A percentile compares a stretch with the other conserved stretches of the same genome.
These are phyloP conservation scores for Numenius arquata DNA, from an alignment of 2,113 vertebrate species.

Conservation along the genomic window DNA sequence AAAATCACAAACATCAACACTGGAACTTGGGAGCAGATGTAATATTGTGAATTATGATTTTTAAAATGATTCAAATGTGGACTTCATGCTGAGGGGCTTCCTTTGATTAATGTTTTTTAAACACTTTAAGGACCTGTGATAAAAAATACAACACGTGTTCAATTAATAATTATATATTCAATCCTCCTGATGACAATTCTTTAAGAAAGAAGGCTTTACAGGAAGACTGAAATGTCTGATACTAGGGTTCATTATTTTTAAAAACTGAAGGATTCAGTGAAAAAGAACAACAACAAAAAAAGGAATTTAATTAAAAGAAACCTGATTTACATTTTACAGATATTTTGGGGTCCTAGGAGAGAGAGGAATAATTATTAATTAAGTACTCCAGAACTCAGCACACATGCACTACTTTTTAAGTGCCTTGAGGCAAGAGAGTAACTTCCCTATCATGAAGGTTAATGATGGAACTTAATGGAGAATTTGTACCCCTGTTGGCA, in stretches of 20 bases:
- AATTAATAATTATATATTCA: background rate
- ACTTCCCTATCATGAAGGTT: background rate
- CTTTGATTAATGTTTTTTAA: background rate
- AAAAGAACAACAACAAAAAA: background rate
- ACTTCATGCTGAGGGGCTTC: background rate
- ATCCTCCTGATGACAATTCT: background rate
- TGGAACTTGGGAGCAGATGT: background rate
- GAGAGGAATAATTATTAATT: background rate
- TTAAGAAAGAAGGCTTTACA: background rate
- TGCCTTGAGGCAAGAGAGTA: background rate
- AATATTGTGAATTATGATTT: background rate
- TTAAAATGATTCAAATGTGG: background rate
- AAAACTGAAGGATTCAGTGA: background rate
- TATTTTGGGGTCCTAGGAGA: background rate
- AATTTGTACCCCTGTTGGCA: background rate
- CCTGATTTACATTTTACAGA: background rate
- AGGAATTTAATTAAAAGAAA: background rate
- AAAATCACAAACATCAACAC: constrained; percentile 35
- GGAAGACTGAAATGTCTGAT: background rate
- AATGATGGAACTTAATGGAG: background rate
- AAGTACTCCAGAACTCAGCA: background rate
- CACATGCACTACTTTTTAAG: background rate
- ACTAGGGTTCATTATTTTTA: background rate
- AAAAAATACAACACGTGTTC: background rate
- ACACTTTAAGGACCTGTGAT: background rate